Evolutionary conservation across 2,113 vertebrate species (phyloP).

Genomic region (Cyanocitta stelleri): DNA sequence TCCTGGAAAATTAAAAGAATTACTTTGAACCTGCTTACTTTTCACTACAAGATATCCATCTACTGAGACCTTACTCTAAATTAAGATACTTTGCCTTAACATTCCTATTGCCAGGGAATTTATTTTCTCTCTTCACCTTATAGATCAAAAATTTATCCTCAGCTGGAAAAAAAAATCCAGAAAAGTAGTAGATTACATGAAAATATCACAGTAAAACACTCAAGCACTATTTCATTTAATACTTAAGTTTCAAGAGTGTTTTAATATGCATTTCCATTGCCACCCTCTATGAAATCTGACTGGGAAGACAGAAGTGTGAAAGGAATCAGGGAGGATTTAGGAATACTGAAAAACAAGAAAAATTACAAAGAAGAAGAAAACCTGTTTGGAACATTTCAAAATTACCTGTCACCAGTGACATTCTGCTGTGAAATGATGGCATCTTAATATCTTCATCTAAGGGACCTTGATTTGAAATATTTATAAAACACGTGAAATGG

Average conservation of each 20-base stretch:
- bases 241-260: neutral
- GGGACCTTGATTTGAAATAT: slow-evolving; percentile 19
- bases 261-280: neutral
- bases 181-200: neutral
- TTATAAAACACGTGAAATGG: slow-evolving; percentile 19
- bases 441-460: slow-evolving; percentile 7
- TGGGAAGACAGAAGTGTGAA: neutral
- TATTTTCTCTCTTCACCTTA: neutral
- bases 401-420: slow-evolving; percentile 24
- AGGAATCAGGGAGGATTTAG: neutral
- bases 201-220: neutral
- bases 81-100: neutral
- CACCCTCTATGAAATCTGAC: neutral
- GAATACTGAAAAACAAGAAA: neutral
- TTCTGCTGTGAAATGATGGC: neutral
- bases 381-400: neutral
- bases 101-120: neutral
- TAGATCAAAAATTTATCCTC: neutral
- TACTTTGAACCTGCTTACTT: neutral
- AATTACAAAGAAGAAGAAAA: neutral
- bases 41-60: neutral
- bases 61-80: neutral
- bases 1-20: slow-evolving; percentile 6
- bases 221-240: neutral
- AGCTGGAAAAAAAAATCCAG: neutral